Percentiles rank a stretch among this genome's conserved stretches.
phyloP scores from a whole-genome alignment of 2,113 vertebrate species.

The Dicentrarchus labrax region DNA sequence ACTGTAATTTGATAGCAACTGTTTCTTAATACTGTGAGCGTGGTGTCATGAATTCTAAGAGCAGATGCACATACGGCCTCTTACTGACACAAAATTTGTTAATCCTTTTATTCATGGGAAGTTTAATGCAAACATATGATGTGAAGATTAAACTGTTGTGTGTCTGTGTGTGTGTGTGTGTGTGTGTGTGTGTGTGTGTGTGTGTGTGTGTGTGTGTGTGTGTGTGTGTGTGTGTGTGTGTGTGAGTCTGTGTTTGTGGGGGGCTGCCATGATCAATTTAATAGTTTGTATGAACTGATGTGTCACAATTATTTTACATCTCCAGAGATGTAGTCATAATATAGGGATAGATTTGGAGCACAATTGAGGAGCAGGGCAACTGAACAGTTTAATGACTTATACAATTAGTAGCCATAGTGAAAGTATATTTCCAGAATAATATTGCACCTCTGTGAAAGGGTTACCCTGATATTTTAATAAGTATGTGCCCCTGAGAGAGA shows the following conservation, averaged over 20 bases:
- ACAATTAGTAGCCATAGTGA: constrained; percentile 48
- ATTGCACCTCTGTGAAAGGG: constrained; percentile 45
- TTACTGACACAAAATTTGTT: constrained; percentile 21
- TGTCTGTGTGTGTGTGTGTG: neutral
- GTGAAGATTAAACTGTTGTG: neutral
- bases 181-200: constrained; percentile 6
- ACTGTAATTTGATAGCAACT: constrained; percentile 74
- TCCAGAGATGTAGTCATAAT: constrained; percentile 8
- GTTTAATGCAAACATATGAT: constrained; percentile 35
- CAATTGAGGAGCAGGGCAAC: constrained; percentile 29
- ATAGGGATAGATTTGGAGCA: neutral
- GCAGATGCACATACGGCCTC: constrained; percentile 25
- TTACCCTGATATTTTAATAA: constrained; percentile 71
- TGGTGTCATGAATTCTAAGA: constrained; percentile 56
- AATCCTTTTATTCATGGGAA: constrained; percentile 32
- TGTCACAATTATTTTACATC: constrained; percentile 28
- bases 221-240: neutral
- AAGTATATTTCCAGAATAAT: constrained; percentile 48
- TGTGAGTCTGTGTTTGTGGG: neutral
- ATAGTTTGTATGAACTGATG: neutral
- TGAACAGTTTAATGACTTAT: constrained; percentile 51
- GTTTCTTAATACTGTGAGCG: constrained; percentile 51
- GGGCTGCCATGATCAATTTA: constrained; percentile 17
- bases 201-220: neutral
- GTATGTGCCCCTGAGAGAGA: constrained; percentile 49